These are phyloP conservation scores for Lamprotornis superbus DNA, from an alignment of 2,113 vertebrate genomes.

Conservation along the genomic window DNA sequence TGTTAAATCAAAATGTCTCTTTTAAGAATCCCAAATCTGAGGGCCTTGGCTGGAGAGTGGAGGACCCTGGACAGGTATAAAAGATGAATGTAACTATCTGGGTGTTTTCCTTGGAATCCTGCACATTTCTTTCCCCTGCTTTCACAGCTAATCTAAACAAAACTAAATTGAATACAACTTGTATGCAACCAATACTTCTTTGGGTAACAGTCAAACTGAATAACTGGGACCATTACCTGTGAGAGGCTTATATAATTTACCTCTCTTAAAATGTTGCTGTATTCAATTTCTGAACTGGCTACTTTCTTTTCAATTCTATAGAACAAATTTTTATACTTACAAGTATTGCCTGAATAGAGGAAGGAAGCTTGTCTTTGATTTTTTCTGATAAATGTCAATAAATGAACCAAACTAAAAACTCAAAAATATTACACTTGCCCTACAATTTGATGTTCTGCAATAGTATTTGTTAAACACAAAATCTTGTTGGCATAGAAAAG, in stretches of 20 bases:
- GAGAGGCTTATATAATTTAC: background rate
- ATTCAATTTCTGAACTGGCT: rapidly evolving
- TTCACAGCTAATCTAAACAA: background rate
- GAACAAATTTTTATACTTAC: background rate
- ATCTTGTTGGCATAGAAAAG: background rate
- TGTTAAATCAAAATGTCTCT: background rate
- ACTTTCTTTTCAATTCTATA: background rate
- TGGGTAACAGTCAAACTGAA: background rate
- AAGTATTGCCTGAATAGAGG: background rate
- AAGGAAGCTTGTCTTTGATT: background rate
- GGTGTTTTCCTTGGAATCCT: background rate
- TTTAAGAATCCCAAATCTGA: background rate
- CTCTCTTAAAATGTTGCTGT: background rate
- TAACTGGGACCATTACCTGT: background rate
- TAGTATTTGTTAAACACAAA: background rate
- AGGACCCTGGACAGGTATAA: background rate
- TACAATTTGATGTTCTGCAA: background rate
- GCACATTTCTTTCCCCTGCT: background rate
- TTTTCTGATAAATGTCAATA: background rate
- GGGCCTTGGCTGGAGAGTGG: background rate
- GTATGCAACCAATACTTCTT: background rate
- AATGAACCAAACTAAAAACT: background rate
- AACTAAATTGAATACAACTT: background rate
- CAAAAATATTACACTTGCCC: rapidly evolving
- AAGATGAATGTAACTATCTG: background rate